These are phyloP conservation scores for Acromyrmex charruanus DNA, from an alignment of 1,140 invertebrate species.

Conservation along the genomic window DNA sequence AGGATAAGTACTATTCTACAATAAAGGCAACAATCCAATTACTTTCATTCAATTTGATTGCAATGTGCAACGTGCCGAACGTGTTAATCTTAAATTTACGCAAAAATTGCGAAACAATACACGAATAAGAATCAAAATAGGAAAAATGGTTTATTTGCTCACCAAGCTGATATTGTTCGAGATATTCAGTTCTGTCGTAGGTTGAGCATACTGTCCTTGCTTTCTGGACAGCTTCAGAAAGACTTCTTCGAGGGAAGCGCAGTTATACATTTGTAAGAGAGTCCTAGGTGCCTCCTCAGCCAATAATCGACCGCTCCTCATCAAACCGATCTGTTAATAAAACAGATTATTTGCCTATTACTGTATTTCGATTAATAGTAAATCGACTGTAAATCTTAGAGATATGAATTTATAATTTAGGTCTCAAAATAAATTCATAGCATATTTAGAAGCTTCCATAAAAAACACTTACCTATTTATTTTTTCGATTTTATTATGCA, in stretches of 20 bases:
- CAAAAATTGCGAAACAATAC: background rate
- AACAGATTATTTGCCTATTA: background rate
- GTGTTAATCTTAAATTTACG: background rate
- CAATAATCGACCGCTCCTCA: constrained; percentile 96
- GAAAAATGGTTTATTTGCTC: constrained; percentile 65
- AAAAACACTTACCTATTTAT: constrained; percentile 1
- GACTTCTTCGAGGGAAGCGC: constrained; percentile 95
- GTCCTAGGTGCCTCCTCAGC: constrained; percentile 96
- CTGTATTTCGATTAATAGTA: background rate
- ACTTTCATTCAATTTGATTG: background rate
- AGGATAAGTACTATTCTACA: background rate
- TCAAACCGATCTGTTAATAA: constrained; percentile 93
- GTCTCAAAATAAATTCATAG: background rate
- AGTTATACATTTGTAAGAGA: constrained; percentile 93
- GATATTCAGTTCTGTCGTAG: constrained; percentile 89
- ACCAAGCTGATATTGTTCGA: constrained; percentile 92
- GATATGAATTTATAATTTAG: background rate
- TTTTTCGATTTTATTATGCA: background rate
- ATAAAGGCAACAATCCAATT: background rate
- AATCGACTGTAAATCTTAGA: background rate
- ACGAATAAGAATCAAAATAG: background rate
- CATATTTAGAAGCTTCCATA: background rate
- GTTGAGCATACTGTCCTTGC: constrained; percentile 87
- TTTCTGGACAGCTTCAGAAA: constrained; percentile 95
- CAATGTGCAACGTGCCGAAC: background rate